Evolutionary conservation across 2,888 invertebrate species (phyloP).

Genomic region (Drosophila stalkeri): DNA sequence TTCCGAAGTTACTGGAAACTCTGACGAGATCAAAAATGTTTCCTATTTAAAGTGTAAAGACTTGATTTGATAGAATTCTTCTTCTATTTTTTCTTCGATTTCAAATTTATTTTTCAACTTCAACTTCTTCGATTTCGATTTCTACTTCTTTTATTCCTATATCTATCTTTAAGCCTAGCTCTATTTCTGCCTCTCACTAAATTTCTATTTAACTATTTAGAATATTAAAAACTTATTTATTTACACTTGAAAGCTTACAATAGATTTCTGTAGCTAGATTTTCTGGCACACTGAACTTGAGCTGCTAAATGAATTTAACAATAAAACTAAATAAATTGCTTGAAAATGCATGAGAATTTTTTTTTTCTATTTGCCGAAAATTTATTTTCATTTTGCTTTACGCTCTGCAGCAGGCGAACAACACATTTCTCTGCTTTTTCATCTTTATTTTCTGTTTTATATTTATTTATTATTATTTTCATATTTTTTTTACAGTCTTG

Average conservation of each 20-base stretch:
- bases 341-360: not conserved
- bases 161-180: not conserved
- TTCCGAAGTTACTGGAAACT: not conserved
- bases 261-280: conserved; percentile 22
- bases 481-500: conserved; percentile 36
- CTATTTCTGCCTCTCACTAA: no score
- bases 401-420: conserved; percentile 25
- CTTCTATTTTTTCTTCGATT: not conserved
- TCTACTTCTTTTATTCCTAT: no score
- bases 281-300: conserved; percentile 51
- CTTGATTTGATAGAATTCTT: not conserved
- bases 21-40: no score
- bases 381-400: conserved; percentile 17
- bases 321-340: conserved; percentile 18
- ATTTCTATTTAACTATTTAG: no score
- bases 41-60: not conserved
- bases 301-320: conserved; percentile 27
- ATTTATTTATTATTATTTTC: conserved; percentile 19
- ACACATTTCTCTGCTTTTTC: conserved; percentile 30
- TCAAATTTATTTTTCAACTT: not conserved
- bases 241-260: not conserved
- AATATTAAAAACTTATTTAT: not conserved
- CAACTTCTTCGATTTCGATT: no score
- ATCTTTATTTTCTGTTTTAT: not conserved
- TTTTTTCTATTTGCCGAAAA: conserved; percentile 12